These are phyloP conservation scores for Diploptera punctata DNA, from an alignment of 2,888 invertebrate genomes.

Conservation along the genomic window DNA sequence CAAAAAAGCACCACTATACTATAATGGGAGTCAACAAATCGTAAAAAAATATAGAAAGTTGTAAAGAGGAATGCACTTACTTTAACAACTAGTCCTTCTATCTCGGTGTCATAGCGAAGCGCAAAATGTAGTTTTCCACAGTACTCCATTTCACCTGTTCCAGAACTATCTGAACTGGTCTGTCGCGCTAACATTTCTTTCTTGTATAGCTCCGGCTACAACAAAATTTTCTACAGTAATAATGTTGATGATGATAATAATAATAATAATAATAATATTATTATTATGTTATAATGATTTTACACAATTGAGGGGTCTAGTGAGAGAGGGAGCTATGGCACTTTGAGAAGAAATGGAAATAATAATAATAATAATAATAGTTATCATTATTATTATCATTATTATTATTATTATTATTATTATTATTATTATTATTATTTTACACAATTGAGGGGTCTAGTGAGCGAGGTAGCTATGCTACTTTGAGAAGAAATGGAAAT, in stretches of 20 bases:
- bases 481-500: too few relatives aligned
- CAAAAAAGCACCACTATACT: too few relatives aligned
- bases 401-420: background rate
- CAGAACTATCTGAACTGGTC: constrained; percentile 72
- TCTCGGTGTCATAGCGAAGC: constrained; percentile 79
- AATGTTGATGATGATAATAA: background rate
- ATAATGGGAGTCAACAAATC: background rate
- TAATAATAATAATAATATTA: background rate
- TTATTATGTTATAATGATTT: background rate
- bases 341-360: too few relatives aligned
- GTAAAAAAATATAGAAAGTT: too few relatives aligned
- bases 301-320: too few relatives aligned
- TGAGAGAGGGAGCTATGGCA: too few relatives aligned
- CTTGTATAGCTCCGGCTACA: constrained; percentile 78
- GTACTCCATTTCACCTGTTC: constrained; percentile 71
- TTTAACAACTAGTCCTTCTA: constrained; percentile 80
- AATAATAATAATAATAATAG: background rate
- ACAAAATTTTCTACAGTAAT: constrained; percentile 37
- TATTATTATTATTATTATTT: background rate
- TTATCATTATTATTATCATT: background rate
- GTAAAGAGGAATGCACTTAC: constrained; percentile 53
- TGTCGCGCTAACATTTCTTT: constrained; percentile 75
- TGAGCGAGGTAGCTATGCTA: too few relatives aligned
- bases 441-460: too few relatives aligned
- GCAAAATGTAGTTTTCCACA: constrained; percentile 84